phyloP scores from a whole-genome alignment of 2,888 invertebrate species.

The Abscondita cerata region DNA sequence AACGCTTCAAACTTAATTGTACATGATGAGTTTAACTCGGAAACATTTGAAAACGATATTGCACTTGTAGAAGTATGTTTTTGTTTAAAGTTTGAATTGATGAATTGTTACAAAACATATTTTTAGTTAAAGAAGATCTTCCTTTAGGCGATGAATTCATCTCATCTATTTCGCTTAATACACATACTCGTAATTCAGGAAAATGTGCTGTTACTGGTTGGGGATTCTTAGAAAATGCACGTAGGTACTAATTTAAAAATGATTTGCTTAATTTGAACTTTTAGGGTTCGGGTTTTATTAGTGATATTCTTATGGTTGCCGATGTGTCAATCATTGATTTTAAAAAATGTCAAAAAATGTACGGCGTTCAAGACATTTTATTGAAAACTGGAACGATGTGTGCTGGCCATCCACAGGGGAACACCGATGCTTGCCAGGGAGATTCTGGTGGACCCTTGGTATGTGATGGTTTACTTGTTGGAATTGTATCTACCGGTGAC shows the following conservation, averaged over 20 bases:
- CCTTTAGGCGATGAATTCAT: constrained; percentile 20
- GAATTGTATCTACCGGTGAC: constrained; percentile 45
- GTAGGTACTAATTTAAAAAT: constrained; percentile 4
- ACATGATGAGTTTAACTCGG: constrained; percentile 40
- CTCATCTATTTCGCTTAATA: constrained; percentile 29
- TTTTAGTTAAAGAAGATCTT: constrained; percentile 26
- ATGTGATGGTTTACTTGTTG: constrained; percentile 41
- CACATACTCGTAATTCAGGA: constrained; percentile 22
- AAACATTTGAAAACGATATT: constrained; percentile 42
- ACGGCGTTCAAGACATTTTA: neutral
- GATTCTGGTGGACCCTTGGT: constrained; percentile 48
- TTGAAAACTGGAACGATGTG: constrained; percentile 35
- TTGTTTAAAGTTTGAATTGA: too few species aligned
- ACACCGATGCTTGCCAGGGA: constrained; percentile 43
- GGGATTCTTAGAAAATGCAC: constrained; percentile 42
- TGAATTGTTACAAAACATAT: neutral
- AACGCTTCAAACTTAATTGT: constrained; percentile 40
- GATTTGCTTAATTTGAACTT: constrained; percentile 3
- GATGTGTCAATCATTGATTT: constrained; percentile 39
- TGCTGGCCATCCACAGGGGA: constrained; percentile 35
- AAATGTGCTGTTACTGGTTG: constrained; percentile 43
- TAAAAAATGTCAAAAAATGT: constrained; percentile 28
- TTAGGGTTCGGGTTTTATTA: constrained; percentile 36
- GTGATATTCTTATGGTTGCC: constrained; percentile 39
- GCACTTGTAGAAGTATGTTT: constrained; percentile 42